Evolutionary conservation across 1,140 invertebrate species (phyloP).

Genomic region (Polypedilum vanderplanki): DNA sequence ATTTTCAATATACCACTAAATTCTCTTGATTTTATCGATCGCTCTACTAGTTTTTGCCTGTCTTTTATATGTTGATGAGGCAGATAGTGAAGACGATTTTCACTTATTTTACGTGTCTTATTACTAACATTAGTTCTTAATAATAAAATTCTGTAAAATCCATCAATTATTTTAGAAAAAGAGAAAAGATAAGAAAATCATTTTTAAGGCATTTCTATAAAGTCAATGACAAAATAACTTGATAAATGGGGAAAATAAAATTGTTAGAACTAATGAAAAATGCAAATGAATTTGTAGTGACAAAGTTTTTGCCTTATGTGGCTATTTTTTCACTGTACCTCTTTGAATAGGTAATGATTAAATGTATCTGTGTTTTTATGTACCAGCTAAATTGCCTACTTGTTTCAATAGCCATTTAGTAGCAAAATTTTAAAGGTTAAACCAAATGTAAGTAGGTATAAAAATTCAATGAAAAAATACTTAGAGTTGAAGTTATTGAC

Average conservation of each 20-base stretch:
- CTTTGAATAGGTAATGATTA: no score
- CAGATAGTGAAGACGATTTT: not conserved
- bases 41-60: not conserved
- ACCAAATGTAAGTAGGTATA: not conserved
- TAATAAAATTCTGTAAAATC: not conserved
- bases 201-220: no score
- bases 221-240: no score
- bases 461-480: not conserved
- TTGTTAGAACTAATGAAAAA: no score
- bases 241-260: no score
- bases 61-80: conserved; percentile 17
- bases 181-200: not conserved
- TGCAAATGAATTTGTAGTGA: no score
- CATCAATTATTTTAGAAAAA: not conserved
- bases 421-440: not conserved
- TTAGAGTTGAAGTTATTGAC: conserved; percentile 1
- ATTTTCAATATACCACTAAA: conserved; percentile 6
- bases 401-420: not conserved
- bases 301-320: no score
- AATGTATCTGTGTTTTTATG: not conserved
- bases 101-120: not conserved
- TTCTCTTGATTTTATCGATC: not conserved
- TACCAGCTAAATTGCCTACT: not conserved
- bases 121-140: not conserved
- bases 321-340: no score